phyloP scores from a whole-genome alignment of 2,888 invertebrate genomes.

The Nasonia oneida region DNA sequence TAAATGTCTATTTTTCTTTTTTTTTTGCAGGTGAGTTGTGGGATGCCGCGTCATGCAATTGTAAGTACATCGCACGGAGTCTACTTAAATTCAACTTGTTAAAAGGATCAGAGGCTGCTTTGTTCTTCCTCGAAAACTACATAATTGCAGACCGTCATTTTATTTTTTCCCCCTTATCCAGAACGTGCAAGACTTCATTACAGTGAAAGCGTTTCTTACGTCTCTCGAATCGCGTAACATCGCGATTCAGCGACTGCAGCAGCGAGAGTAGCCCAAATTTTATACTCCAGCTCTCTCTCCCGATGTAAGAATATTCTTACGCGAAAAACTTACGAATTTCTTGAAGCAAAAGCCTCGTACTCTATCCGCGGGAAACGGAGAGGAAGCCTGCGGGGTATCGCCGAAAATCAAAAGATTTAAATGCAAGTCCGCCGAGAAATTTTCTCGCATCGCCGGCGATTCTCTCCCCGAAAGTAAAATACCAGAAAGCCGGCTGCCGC shows the following conservation, averaged over 20 bases:
- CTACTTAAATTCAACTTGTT: not conserved
- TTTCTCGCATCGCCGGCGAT: conserved; percentile 9
- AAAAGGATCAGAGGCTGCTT: not conserved
- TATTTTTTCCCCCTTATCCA: not conserved
- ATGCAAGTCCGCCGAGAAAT: conserved; percentile 23
- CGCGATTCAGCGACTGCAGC: no score
- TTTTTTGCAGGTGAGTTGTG: not conserved
- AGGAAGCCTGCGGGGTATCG: not conserved
- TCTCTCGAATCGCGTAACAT: not conserved
- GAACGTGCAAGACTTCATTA: not conserved
- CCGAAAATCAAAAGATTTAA: conserved; percentile 13
- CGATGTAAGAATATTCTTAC: not conserved
- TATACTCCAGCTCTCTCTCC: not conserved
- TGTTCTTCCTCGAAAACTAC: not conserved
- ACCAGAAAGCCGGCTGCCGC: not conserved
- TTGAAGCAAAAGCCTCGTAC: no score
- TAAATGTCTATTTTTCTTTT: not conserved
- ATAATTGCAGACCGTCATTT: not conserved
- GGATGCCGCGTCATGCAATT: not conserved
- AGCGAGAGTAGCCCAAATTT: no score
- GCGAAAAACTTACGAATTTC: not conserved
- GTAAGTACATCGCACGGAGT: not conserved
- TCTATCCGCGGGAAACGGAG: no score
- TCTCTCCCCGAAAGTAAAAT: not conserved
- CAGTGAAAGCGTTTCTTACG: not conserved